A percentile compares a stretch with the other conserved stretches of the same genome.
These are phyloP conservation scores for Spheniscus humboldti DNA, from an alignment of 2,797 vertebrate species.

Conservation along the genomic window DNA sequence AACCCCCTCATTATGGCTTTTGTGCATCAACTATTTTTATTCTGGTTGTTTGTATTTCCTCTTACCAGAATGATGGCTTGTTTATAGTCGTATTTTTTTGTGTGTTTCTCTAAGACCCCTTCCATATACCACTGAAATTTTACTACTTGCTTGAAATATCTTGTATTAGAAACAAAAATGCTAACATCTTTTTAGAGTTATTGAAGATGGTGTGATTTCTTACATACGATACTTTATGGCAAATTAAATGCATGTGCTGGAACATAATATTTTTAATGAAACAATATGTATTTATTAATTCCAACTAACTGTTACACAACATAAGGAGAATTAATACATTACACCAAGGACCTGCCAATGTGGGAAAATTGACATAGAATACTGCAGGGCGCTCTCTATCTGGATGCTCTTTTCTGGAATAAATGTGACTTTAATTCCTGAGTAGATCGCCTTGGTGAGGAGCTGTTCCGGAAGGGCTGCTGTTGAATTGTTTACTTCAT, in stretches of 20 bases:
- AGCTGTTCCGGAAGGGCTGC: not conserved
- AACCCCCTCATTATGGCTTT: constrained; percentile 85
- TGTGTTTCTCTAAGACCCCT: constrained; percentile 71
- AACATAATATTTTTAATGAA: constrained; percentile 54
- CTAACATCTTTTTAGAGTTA: constrained; percentile 62
- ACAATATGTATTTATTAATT: constrained; percentile 50
- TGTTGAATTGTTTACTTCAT: constrained; percentile 41
- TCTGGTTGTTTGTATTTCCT: constrained; percentile 84
- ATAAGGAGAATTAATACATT: constrained; percentile 24
- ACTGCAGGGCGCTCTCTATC: not conserved
- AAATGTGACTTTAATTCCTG: not conserved
- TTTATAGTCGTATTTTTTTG: constrained; percentile 78
- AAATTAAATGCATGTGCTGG: constrained; percentile 34
- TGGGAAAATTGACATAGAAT: not conserved
- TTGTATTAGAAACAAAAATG: constrained; percentile 62
- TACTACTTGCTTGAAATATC: constrained; percentile 62
- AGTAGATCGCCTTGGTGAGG: not conserved
- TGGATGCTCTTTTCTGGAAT: not conserved
- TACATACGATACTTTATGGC: constrained; percentile 50
- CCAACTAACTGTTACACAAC: constrained; percentile 23
- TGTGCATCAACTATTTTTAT: constrained; percentile 83
- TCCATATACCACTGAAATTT: constrained; percentile 69
- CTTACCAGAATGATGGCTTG: constrained; percentile 82
- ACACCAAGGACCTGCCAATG: not conserved
- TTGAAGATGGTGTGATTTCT: constrained; percentile 59